Evolutionary conservation across 2,888 invertebrate genomes (phyloP), one percentile per base, ranked within the genome.

Genomic region (Eurytoma californica): DNA sequence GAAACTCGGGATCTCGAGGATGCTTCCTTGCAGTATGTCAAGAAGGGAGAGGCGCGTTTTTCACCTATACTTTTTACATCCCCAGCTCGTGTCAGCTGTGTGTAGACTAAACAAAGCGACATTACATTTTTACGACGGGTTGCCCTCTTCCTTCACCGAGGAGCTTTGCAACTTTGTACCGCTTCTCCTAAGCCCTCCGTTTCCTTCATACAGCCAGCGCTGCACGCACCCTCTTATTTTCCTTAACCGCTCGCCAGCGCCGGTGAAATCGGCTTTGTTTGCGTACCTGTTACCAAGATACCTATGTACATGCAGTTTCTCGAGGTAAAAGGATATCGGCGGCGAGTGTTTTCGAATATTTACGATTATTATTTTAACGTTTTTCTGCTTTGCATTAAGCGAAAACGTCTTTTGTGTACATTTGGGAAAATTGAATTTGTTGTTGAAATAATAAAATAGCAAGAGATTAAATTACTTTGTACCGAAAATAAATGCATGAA

Each of bases 51-150:
- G 24, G 49, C 0, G 12, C 39, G 55, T 24, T 70, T n/a, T 16
- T 28, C 3, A 13, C 30, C 63, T 74, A 12, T 67, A n/a, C 68
- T 68, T 75, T 51, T 75, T 75, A 61, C 66, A 58, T 58, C 68
- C 24, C 24, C 5, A 14, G 14, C 55, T 67, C 20, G 28, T 67
- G 51, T 65, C 53, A 30, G 5, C 57, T 53, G 20, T 51, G 24
- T 24, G 68, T 68, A 75, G 61, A 66, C 70, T 70, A 60, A 66
- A 69, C 58, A 28, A 28, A 55, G 61, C 68, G 24, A 68, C 61
- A 75, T 75, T 75, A 75, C 28, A 18, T 68, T 75, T 75, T 75
- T 68, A 75, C 55, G 75, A 75, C 28, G 39, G 39, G 67, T 16
- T 20, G 49, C 3, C 28, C 18, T 73, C 53, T 13, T 20, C 72